phyloP scores from a whole-genome alignment of 2,113 vertebrate genomes.

The Sardina pilchardus region DNA sequence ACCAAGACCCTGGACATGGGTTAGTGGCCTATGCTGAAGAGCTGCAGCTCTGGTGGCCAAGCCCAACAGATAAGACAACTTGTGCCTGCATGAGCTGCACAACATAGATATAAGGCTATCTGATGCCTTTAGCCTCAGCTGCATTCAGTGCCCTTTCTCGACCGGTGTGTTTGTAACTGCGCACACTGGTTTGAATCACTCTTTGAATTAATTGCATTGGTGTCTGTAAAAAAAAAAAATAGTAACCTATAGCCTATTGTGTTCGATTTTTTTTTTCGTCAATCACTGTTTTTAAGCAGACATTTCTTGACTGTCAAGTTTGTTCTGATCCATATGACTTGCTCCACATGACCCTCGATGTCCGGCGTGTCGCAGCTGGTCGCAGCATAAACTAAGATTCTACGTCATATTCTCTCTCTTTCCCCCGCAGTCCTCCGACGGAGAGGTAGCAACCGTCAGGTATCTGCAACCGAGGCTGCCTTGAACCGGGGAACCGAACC shows the following conservation, averaged over 20 bases:
- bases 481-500: conserved; percentile 41
- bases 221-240: no score
- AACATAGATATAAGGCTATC: not conserved
- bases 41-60: not conserved
- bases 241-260: no score
- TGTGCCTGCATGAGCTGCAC: not conserved
- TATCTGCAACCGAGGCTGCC: conserved; percentile 40
- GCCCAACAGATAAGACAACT: not conserved
- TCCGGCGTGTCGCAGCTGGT: conserved; percentile 45
- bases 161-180: no score
- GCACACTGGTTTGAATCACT: no score
- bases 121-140: not conserved
- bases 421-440: conserved; percentile 43
- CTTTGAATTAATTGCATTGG: no score
- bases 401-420: conserved; percentile 54
- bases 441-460: conserved; percentile 39
- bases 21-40: not conserved
- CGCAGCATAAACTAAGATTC: conserved; percentile 52
- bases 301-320: not conserved
- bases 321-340: conserved; percentile 48
- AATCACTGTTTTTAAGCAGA: not conserved
- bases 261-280: no score
- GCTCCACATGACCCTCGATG: conserved; percentile 49
- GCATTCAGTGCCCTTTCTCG: no score
- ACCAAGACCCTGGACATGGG: no score